Base-by-base conservation (phyloP, 2,797 vertebrate species). In the Caiman crocodilus region DNA sequence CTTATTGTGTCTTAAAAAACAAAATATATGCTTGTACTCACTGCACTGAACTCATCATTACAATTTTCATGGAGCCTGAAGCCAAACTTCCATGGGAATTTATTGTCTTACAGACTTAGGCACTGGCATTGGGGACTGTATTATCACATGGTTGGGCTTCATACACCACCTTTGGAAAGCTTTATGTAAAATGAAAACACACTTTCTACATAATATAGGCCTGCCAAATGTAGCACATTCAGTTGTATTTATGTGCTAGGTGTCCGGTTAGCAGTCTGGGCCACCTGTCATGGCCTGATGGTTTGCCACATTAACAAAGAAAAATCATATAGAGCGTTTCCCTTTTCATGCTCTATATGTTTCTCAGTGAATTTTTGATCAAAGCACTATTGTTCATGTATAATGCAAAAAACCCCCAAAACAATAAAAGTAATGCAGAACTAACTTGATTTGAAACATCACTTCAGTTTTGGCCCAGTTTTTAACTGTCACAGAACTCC, bases 1-100 rank as follows among this genome's bases (percentile, higher is more conserved):
- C 85, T 95, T 96, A 95, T 95, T 92, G 94, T 26, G n/a, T 95
- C 93, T 95, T 90, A 94, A 95, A 95, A 93, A 95, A 97, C 94
- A 91, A 84, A 55, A 65, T 64, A 73, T 0, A 63, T 95, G 91
- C 93, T 93, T 57, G 79, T 77, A 85, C 89, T 89, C 81, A 96
- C 96, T 95, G 95, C 96, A 95, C 87, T 89, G 23, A 26, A 81
- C 89, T 86, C 90, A 82, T 74, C 78, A 89, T 84, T 65, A 26
- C 4, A n/a, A 82, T 89, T 94, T 76, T 95, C 95, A 94, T n/a
- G 74, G 82, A 85, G 79, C 90, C 90, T 20, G 28, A 85, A 92
- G 90, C 56, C 76, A 89, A 95, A 97, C 92, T 88, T 89, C 76
- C 82, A 30, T 80, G 25, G 58, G 81, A 91, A 86, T 88, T 77